phyloP scores from a whole-genome alignment of 2,797 vertebrate species.

The Typhlichthys eigenmanni region DNA sequence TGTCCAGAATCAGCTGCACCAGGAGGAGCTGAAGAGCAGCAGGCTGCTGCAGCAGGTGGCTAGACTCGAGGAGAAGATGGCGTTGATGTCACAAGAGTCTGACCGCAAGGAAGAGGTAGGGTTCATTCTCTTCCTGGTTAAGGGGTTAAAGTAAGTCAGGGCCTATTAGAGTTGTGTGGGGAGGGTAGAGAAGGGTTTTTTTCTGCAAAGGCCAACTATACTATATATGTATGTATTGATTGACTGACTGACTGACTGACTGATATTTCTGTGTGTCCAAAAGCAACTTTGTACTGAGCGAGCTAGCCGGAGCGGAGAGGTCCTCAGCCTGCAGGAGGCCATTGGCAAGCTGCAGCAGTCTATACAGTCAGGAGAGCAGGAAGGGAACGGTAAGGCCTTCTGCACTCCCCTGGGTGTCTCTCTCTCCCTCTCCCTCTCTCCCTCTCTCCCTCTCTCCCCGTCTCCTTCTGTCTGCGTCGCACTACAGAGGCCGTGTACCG shows the following conservation, averaged over 20 bases:
- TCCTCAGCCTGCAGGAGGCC: slow-evolving; percentile 75
- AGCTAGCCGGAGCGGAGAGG: slow-evolving; percentile 74
- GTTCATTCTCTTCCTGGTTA: not conserved
- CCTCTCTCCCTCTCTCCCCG: not conserved
- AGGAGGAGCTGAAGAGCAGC: slow-evolving; percentile 85
- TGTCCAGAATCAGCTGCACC: slow-evolving; percentile 83
- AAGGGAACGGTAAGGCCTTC: slow-evolving; percentile 56
- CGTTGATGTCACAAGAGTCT: slow-evolving; percentile 77
- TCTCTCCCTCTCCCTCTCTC: not conserved
- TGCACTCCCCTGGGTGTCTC: not conserved
- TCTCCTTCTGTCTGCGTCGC: no score
- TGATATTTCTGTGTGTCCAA: not conserved
- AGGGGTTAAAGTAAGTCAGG: no score
- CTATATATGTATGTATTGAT: not conserved
- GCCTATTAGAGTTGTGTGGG: no score
- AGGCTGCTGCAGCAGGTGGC: slow-evolving; percentile 85
- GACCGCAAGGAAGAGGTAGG: slow-evolving; percentile 66
- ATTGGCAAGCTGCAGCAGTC: slow-evolving; percentile 76
- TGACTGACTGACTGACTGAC: not conserved
- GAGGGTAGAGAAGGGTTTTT: no score
- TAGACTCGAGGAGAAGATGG: slow-evolving; percentile 87
- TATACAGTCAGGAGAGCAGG: slow-evolving; percentile 71
- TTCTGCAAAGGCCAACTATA: no score
- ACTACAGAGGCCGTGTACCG: no score
- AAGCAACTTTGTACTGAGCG: slow-evolving; percentile 85